Conservation (phyloP, 2,113 vertebrate species). For the Seriola quinqueradiata region DNA sequence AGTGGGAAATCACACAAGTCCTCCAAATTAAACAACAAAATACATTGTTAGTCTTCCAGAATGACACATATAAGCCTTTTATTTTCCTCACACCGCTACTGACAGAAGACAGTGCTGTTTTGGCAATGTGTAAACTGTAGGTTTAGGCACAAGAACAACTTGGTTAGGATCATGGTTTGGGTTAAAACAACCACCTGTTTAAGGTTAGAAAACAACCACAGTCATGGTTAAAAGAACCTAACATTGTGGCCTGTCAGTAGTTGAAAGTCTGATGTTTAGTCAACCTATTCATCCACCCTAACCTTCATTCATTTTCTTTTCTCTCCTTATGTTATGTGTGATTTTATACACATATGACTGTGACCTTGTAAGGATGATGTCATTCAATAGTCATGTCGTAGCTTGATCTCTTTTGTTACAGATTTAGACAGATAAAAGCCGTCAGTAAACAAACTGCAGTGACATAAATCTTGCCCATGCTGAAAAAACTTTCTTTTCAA, state of each 20-base stretch:
- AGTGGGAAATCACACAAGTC: slow-evolving; percentile 5
- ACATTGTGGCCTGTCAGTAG: background rate
- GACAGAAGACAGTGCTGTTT: background rate
- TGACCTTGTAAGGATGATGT: background rate
- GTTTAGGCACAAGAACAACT: too few species aligned
- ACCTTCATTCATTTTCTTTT: background rate
- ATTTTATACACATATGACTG: background rate
- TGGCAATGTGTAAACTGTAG: background rate
- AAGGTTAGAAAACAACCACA: background rate
- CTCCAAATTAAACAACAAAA: slow-evolving; percentile 6
- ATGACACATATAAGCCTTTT: too few species aligned
- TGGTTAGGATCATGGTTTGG: too few species aligned
- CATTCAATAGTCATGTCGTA: background rate
- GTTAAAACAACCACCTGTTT: background rate
- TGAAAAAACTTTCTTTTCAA: slow-evolving; percentile 22
- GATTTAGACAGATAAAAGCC: background rate
- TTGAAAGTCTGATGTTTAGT: background rate
- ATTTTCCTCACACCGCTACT: background rate
- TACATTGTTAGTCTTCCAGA: rapidly evolving
- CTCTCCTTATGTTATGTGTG: background rate
- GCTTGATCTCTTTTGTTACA: background rate
- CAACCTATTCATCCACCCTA: background rate
- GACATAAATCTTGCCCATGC: background rate
- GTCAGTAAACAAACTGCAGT: background rate
- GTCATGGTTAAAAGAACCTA: background rate